Base-by-base conservation (phyloP, 2,888 invertebrate species). In the Malthinus seriepunctatus region DNA sequence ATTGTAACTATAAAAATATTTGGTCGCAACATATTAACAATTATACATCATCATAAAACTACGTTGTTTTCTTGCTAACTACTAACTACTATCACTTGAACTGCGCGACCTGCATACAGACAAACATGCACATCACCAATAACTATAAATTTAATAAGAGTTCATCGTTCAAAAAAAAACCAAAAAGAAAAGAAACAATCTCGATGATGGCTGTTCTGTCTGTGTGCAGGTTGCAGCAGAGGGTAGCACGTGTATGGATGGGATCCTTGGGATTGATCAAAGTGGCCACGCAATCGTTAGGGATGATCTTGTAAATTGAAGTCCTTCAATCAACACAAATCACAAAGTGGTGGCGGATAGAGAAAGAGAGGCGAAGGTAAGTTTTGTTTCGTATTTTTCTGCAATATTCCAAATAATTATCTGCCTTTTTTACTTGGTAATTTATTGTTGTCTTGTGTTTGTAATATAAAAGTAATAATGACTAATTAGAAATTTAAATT, bases 201-300 rank as follows among this genome's bases (percentile, higher is more conserved):
- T 14, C 23, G 76, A 78, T 55, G 55, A 77, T 80, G 81, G 81
- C 79, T 82, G 81, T 82, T 81, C 80, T 83, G 82, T 82, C 82
- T 83, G 83, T 83, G 82, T 82, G 82, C 82, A 83, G 82, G 82
- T 80, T 79, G 79, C 79, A 79, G 76, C 74, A 75, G 75, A 64
- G 71, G 72, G 69, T 72, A 71, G 66, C 47, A 42, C 23, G 23
- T 37, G 39, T 23, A 23, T 5, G 23, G 23, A 23, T 23, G 23
- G 23, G 23, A 23, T 5, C 5, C 23, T 5, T 23, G 23, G 5
- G 5, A 23, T 3, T 35, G 32, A 35, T 11, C 35, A 42, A 12
- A 48, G 44, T 45, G 39, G 38, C 47, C 47, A 12, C 10, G 31
- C 37, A 5, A 34, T 32, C 32, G 46, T 10, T 50, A 31, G 33